Conservation (phyloP, 1,140 invertebrate species). For the Leptonema lineaticorne region DNA sequence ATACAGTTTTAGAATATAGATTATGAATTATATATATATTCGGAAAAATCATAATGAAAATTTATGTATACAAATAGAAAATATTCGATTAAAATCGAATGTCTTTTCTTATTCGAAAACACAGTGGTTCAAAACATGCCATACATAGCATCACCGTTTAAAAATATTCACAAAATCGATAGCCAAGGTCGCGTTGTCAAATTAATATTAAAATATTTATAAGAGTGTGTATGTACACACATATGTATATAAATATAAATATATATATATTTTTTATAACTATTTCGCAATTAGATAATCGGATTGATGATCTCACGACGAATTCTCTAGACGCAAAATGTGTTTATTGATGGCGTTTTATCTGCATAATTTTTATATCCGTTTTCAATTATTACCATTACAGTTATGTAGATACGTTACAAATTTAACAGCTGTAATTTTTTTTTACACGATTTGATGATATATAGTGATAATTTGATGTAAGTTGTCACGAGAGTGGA, state of each 20-base stretch:
- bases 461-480: no score
- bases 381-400: constrained; percentile 3
- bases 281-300: constrained; percentile 7
- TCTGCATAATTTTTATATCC: constrained; percentile 2
- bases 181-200: constrained; percentile 1
- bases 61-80: no score
- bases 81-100: no score
- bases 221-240: neutral
- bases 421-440: no score
- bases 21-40: no score
- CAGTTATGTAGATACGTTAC: neutral
- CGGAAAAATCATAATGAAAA: no score
- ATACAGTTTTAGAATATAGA: no score
- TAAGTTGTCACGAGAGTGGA: no score
- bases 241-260: neutral
- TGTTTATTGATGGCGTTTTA: no score
- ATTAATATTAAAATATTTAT: no score
- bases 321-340: constrained; percentile 5
- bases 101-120: no score
- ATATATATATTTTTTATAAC: neutral
- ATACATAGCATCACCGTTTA: neutral
- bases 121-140: neutral
- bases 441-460: no score
- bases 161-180: neutral
- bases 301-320: constrained; percentile 12